Base-by-base conservation (phyloP, 1,140 invertebrate species). In the Diorhabda sublineata region DNA sequence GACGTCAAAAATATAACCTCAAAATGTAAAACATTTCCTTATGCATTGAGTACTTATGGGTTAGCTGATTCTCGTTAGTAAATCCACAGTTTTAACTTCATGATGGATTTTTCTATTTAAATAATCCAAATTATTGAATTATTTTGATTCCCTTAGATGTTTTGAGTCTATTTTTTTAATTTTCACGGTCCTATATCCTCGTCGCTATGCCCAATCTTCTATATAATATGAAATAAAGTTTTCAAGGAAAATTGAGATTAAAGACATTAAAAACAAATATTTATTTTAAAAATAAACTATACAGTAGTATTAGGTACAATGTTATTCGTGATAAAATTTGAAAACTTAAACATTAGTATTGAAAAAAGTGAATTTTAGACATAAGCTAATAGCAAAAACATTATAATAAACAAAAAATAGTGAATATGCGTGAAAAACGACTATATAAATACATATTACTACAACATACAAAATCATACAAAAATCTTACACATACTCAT, bases 271-370 rank as follows among this genome's bases (percentile, higher is more conserved):
- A 69, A 69, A 63, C 61, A 63, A 67, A 45, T 71, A 71, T 67
- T 71, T 67, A 64, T 62, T 71, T 69, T 71, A 45, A 43, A 66
- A 67, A 65, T 70, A 66, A 70, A 70, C 61, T 70, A 66, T 70
- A 70, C 69, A 71, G 11, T 59, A 64, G 58, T 71, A 71, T 67
- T 71, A 67, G 68, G 66, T 71, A 71, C 65, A 64, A 52, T 68
- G 59, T 71, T 68, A 67, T 60, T 67, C 5, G 58, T 68, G 69
- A 71, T 71, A 71, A 71, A 71, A 71, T 71, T 61, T 71, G 66
- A 71, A 71, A 71, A 71, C 69, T 71, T 68, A 67, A 71, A 71
- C 64, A 45, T 62, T 47, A 62, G n/a, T 44, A 62, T 62, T 62
- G 45, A 42, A n/a, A 52, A 52, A 6, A 52, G 47, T 52, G 47